Evolutionary conservation across 2,888 invertebrate genomes (phyloP).

Genomic region (Brachycybe producta): DNA sequence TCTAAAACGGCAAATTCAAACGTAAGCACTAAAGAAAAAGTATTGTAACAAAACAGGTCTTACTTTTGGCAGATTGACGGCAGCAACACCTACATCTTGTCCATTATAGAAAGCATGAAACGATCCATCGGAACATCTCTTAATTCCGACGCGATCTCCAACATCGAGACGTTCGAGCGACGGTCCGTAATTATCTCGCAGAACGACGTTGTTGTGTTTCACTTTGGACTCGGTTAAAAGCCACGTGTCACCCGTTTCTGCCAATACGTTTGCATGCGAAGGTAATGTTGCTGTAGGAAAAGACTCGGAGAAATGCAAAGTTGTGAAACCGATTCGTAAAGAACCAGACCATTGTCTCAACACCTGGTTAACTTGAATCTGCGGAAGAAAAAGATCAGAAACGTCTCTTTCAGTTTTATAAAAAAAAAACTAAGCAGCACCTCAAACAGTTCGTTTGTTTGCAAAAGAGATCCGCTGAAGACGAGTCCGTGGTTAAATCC

Average conservation of each 20-base stretch:
- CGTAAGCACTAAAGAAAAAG: background rate
- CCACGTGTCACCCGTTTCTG: slow-evolving; percentile 50
- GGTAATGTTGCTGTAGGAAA: slow-evolving; percentile 45
- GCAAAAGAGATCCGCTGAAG: slow-evolving; percentile 58
- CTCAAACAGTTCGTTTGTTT: slow-evolving; percentile 65
- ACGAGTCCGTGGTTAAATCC: slow-evolving; percentile 49
- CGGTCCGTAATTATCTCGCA: slow-evolving; percentile 55
- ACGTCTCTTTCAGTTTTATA: background rate
- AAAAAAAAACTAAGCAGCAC: slow-evolving; percentile 39
- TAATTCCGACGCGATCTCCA: slow-evolving; percentile 59
- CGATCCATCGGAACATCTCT: slow-evolving; percentile 49
- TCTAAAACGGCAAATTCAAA: too few relatives aligned
- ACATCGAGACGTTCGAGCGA: slow-evolving; percentile 67
- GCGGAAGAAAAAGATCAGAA: slow-evolving; percentile 12
- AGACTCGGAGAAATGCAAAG: slow-evolving; percentile 43
- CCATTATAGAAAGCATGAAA: slow-evolving; percentile 67
- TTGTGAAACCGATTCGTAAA: slow-evolving; percentile 62
- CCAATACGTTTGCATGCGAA: slow-evolving; percentile 11
- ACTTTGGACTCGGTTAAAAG: slow-evolving; percentile 50
- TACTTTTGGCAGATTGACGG: slow-evolving; percentile 62
- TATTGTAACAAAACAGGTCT: too few relatives aligned
- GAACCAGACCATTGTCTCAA: slow-evolving; percentile 55
- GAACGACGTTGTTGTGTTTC: slow-evolving; percentile 48
- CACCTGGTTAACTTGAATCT: slow-evolving; percentile 47
- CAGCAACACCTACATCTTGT: slow-evolving; percentile 61